These are phyloP conservation scores for Cettia cetti DNA, from an alignment of 2,113 vertebrate genomes.

Conservation along the genomic window DNA sequence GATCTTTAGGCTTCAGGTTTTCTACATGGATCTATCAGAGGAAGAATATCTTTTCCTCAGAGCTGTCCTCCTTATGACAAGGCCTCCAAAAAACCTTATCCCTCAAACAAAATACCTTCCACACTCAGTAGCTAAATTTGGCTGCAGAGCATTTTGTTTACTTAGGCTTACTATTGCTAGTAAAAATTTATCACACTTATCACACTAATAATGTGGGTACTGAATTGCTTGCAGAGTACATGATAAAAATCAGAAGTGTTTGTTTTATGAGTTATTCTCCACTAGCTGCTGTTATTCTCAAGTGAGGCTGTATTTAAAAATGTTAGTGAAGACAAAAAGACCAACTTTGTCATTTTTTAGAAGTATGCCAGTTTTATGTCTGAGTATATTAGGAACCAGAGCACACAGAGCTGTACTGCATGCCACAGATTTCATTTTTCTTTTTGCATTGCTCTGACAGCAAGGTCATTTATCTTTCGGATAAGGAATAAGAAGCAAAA, in stretches of 20 bases:
- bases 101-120: neutral
- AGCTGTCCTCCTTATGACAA: neutral
- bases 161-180: neutral
- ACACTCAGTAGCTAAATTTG: neutral
- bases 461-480: constrained; percentile 11
- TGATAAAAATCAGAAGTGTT: neutral
- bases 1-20: neutral
- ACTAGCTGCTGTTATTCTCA: neutral
- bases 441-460: constrained; percentile 23
- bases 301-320: neutral
- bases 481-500: neutral
- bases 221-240: neutral
- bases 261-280: neutral
- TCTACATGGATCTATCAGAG: neutral
- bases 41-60: neutral
- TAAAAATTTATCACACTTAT: neutral
- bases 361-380: neutral
- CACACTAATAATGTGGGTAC: neutral
- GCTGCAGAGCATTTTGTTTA: neutral
- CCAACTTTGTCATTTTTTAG: neutral
- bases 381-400: neutral
- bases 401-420: neutral
- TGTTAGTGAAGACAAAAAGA: neutral
- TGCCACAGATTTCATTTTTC: constrained; percentile 5
- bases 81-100: neutral